phyloP scores from a whole-genome alignment of 2,113 vertebrate genomes.

The Mola mola region DNA sequence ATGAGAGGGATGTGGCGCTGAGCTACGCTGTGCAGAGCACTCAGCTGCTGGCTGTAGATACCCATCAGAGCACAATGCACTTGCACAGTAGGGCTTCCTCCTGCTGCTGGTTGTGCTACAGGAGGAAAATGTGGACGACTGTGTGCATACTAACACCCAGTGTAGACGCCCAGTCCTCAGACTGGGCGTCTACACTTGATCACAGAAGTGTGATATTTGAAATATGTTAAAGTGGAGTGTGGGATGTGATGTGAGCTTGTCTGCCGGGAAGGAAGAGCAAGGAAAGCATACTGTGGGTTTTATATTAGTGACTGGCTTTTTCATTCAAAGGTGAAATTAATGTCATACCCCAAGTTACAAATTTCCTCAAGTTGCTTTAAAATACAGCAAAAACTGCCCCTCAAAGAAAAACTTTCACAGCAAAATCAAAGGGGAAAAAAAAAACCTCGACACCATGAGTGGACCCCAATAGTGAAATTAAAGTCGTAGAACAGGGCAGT shows the following conservation, averaged over 20 bases:
- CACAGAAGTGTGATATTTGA: constrained; percentile 20
- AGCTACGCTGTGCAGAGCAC: background rate
- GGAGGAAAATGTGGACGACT: constrained; percentile 28
- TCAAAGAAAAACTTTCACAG: too few species aligned
- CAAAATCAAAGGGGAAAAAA: too few species aligned
- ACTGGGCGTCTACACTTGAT: constrained; percentile 1
- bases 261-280: background rate
- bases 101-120: constrained; percentile 9
- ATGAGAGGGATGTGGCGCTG: constrained; percentile 54
- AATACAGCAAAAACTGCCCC: too few species aligned
- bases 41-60: constrained; percentile 46
- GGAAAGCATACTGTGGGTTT: background rate
- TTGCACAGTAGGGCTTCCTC: constrained; percentile 43
- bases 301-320: background rate
- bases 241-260: constrained; percentile 24
- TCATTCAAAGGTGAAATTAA: background rate
- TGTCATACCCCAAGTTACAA: too few species aligned
- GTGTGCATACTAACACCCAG: constrained; percentile 1
- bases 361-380: too few species aligned
- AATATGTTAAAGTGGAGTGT: constrained; percentile 31
- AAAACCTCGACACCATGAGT: too few species aligned
- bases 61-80: constrained; percentile 49
- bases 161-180: constrained; percentile 8
- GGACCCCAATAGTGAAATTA: too few species aligned
- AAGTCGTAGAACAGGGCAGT: too few species aligned